Conservation (phyloP, 2,888 invertebrate genomes). For the Agrochola lychnidis region DNA sequence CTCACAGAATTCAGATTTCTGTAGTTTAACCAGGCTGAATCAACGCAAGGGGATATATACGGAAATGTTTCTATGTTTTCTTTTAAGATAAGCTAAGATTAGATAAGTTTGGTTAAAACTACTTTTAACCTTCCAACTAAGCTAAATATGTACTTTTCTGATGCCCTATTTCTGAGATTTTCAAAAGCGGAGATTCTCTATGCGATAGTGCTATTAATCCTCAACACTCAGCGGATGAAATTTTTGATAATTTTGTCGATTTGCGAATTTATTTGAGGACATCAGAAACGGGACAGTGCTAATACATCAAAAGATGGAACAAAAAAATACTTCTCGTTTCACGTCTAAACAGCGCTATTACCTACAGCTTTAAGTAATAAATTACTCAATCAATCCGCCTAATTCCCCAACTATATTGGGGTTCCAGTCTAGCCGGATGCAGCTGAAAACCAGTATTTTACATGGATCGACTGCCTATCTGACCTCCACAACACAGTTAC, state of each 20-base stretch:
- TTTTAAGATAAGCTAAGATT: slow-evolving; percentile 10
- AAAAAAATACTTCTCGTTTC: neutral
- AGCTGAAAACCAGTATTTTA: too few species aligned
- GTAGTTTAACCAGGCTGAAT: neutral
- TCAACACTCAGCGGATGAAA: neutral
- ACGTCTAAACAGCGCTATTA: too few species aligned
- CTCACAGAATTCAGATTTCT: neutral
- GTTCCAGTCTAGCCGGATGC: too few species aligned
- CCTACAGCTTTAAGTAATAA: too few species aligned
- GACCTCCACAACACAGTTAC: too few species aligned
- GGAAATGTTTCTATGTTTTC: neutral
- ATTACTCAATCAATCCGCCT: too few species aligned
- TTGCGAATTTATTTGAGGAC: neutral
- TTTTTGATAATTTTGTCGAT: neutral
- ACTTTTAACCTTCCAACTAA: neutral
- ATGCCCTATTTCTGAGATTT: neutral
- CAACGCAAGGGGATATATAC: too few species aligned
- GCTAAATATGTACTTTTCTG: neutral
- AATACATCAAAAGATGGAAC: neutral
- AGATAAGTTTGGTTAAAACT: neutral
- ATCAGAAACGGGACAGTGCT: neutral
- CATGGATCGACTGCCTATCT: too few species aligned
- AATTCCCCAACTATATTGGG: too few species aligned
- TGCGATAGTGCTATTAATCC: neutral
- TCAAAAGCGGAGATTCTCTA: neutral